A percentile compares a stretch with the other conserved stretches of the same genome.
Conservation (phyloP, 2,888 invertebrate species). For the Drosophila algonquin region DNA sequence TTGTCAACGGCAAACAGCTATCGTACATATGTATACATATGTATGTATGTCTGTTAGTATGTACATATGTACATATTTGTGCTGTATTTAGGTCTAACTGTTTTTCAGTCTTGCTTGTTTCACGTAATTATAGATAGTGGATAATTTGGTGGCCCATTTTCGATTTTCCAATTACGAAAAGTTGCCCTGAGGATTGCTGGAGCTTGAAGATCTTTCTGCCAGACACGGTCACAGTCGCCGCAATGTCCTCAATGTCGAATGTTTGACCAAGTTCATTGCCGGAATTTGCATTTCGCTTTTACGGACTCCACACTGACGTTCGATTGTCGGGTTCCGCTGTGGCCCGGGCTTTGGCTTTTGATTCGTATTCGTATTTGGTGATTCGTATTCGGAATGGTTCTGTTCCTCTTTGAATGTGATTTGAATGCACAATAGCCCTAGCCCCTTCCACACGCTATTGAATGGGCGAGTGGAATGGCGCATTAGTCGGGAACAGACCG, state of each 20-base stretch:
- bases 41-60: too few relatives aligned
- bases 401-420: not conserved
- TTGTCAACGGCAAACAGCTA: conserved; percentile 16
- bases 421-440: not conserved
- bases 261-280: not conserved
- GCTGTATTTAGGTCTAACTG: not conserved
- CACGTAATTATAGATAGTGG: conserved; percentile 18
- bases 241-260: not conserved
- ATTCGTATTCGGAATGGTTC: not conserved
- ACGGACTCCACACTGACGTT: conserved; percentile 19
- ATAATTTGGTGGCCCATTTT: conserved; percentile 5
- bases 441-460: not conserved
- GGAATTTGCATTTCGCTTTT: conserved; percentile 28
- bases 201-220: not conserved
- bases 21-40: conserved; percentile 2
- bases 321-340: conserved; percentile 6
- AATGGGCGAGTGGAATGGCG: not conserved
- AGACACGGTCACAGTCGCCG: not conserved
- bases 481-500: not conserved
- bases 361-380: too few relatives aligned
- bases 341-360: too few relatives aligned
- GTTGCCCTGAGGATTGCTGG: not conserved
- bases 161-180: not conserved
- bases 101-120: not conserved
- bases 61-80: too few relatives aligned